Percentiles rank a stretch among this genome's conserved stretches.
Conservation (phyloP, 2,888 invertebrate genomes). For the Cyclophora punctaria region DNA sequence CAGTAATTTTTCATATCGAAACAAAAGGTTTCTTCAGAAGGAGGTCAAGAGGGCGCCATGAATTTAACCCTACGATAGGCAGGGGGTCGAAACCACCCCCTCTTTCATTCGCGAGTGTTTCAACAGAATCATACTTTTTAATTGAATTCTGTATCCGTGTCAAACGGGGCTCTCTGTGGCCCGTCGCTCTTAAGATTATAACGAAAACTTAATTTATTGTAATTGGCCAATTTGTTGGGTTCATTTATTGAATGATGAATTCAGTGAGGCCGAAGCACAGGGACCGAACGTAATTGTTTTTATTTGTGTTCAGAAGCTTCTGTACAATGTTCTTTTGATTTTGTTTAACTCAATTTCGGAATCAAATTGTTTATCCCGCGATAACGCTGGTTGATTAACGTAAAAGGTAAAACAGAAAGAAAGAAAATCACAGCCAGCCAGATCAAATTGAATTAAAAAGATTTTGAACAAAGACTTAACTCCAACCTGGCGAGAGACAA, state of each 20-base stretch:
- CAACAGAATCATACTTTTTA: slow-evolving; percentile 49
- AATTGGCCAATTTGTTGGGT: slow-evolving; percentile 5
- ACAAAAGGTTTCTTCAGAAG: slow-evolving; percentile 55
- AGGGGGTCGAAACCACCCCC: slow-evolving; percentile 13
- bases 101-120: slow-evolving; percentile 28
- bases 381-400: no score
- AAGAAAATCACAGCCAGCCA: no score
- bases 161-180: slow-evolving; percentile 15
- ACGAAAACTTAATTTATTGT: slow-evolving; percentile 15
- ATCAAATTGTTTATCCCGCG: no score
- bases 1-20: slow-evolving; percentile 65
- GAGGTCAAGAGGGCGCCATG: slow-evolving; percentile 53
- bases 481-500: neutral
- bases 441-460: no score
- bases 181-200: slow-evolving; percentile 5
- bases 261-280: no score
- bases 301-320: no score
- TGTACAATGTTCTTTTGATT: no score
- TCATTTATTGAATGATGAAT: no score
- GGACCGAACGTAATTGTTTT: no score
- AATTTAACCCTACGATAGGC: slow-evolving; percentile 36
- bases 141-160: slow-evolving; percentile 37
- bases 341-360: no score
- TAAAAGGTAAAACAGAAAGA: no score
- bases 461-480: neutral